Evolutionary conservation across 2,797 vertebrate genomes (phyloP).

Genomic region (Coilia nasus): DNA sequence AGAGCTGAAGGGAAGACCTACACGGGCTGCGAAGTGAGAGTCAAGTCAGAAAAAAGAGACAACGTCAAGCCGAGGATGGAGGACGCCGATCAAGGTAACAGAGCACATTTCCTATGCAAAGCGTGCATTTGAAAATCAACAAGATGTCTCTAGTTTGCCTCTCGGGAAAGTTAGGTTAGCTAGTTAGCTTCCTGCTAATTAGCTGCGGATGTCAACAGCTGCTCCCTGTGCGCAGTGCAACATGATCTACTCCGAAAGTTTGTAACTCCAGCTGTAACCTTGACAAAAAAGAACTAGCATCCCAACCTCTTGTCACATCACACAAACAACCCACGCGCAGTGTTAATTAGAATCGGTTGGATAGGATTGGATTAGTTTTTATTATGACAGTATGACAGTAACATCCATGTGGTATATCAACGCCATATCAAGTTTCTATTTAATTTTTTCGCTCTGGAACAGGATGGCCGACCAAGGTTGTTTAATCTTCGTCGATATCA

Average conservation of each 20-base stretch:
- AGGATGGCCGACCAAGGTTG: not conserved
- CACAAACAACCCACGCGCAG: not conserved
- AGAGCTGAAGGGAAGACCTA: slow-evolving; percentile 50
- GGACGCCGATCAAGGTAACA: slow-evolving; percentile 72
- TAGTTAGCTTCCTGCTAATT: slow-evolving; percentile 47
- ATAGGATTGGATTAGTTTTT: not conserved
- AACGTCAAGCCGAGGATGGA: slow-evolving; percentile 65
- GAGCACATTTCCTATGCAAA: not conserved
- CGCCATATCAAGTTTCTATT: not conserved
- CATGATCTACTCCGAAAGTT: not conserved
- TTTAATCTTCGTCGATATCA: not conserved
- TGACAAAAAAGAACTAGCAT: not conserved
- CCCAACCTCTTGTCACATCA: not conserved
- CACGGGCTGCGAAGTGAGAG: slow-evolving; percentile 46
- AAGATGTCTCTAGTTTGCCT: slow-evolving; percentile 32
- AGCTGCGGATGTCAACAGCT: not conserved
- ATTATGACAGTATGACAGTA: not conserved
- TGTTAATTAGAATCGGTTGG: not conserved
- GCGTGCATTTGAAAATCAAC: not conserved
- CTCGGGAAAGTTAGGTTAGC: slow-evolving; percentile 59
- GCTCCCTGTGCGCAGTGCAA: not conserved
- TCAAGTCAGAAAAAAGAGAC: slow-evolving; percentile 37
- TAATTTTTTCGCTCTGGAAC: not conserved
- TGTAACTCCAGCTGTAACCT: not conserved
- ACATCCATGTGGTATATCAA: not conserved